Base-by-base conservation (phyloP, 2,888 invertebrate genomes). In the Drosophila melanosoma region DNA sequence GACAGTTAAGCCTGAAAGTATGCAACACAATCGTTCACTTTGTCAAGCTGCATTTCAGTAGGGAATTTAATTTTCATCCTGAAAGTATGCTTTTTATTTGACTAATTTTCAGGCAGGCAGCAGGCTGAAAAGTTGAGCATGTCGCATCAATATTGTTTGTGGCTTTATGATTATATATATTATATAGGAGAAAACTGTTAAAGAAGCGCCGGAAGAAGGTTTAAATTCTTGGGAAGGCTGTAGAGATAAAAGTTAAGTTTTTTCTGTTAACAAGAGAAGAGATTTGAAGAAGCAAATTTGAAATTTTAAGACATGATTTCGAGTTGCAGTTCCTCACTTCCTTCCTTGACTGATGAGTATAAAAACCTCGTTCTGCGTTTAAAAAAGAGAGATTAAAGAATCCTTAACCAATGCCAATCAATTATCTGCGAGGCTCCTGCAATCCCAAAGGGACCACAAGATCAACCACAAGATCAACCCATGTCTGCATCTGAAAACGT, bases 391-490 rank as follows among this genome's bases (percentile, higher is more conserved):
- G 52, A 15, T 40, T 8, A 26, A 33, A 32, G 11, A 15, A 56
- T 12, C 29, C 20, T 45, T 12, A 20, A 17, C 33, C 48, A 60
- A 45, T 12, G n/a, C 29, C 20, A 23, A 33, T 40, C 20, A 40
- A 33, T 59, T 53, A 48, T 26, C 17, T 6, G n/a, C 12, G 35
- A 38, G 8, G 1, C 3, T 15, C 15, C 15, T 23, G n/a, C 26
- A 17, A 57, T 32, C 26, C 23, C 8, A 20, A 63, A 40, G 35
- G 15, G 60, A 32, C 42, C 23, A 23, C 23, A 23, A 23, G 23
- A 23, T 23, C 23, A 23, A 74, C 79, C 79, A 48, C 76, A 76
- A 56, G 51, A 23, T 59, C 45, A 61, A 61, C 58, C 73, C 54
- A 52, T 48, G 15, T 35, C 17, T 33, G 11, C 40, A 29, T n/a